Base-by-base conservation (phyloP, 2,113 vertebrate genomes). In the Catharus fuscescens region DNA sequence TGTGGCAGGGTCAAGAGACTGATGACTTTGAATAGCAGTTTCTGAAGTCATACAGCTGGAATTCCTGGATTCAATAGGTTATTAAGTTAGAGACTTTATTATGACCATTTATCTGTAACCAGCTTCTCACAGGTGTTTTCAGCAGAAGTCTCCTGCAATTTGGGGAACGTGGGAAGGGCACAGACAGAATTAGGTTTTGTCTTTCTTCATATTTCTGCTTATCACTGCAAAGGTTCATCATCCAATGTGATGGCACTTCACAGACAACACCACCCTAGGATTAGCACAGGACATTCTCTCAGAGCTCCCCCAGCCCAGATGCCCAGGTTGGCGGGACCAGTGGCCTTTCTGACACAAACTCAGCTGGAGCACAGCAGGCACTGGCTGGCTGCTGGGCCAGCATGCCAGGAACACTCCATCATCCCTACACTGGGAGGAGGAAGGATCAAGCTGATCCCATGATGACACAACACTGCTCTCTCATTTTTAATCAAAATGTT, bases 361-460 rank as follows among this genome's bases (percentile, higher is more conserved):
- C 3, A 8, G 19, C 26, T 16, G 50, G 26, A 38, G 20, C 12
- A 12, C 0, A 12, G 29, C 59, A 19, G 42, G 21, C 23, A 40
- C 11, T 11, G 12, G 1, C 8, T n/a, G 44, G 12, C 8, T 45
- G 45, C n/a, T 11, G 61, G 52, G 11, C 24, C 42, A 61, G 42
- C 21, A 28, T 59, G 70, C 10, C 32, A 0, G 60, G 47, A 28
- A 6, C 11, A 4, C 21, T 9, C 1, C 1, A 5, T 31, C 6
- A 4, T 64, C 24, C 42, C 61, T 4, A 12, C 3, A 11, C 10
- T 10, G 36, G 52, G 8, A 12, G 20, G 21, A 44, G 36, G 13
- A 59, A 26, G 9, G 56, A 48, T 25, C 52, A 38, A 38, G 42
- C 2, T 54, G 45, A 15, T 17, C 13, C 3, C 16, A 5, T 38